Evolutionary conservation across 92 coral and sea anemone species (phyloP), one percentile per base, ranked within the genome.

Genomic region (Montipora capitata): DNA sequence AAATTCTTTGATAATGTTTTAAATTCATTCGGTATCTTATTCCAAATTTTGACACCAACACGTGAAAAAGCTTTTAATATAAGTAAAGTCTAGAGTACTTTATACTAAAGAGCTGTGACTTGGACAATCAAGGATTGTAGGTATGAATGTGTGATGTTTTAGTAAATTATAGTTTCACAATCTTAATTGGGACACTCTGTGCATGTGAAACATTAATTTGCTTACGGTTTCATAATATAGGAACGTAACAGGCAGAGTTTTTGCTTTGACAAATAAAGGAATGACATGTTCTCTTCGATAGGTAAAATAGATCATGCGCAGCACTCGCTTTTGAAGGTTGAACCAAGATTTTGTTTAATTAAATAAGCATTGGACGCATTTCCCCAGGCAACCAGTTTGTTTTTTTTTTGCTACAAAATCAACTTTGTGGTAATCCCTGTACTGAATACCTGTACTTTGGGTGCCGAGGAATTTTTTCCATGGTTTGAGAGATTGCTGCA

Each of bases 231-330:
- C 78, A 63, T 71, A 72, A 65, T 71, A 79, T 49, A 80, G 57
- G 74, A 88, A 68, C 3, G 72, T 74, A 40, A 88, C 51, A n/a
- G 91, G 91, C 51, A 79, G 80, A 64, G 43, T 81, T 27, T 88
- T 74, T 48, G 87, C 68, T 61, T 66, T 69, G 69, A 64, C 66
- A 74, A 88, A 88, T 57, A 81, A 62, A 63, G 83, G 92, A 57
- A 88, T 81, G 63, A 87, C 92, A 40, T 68, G 86, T 9, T 71
- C 80, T 69, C 73, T 71, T 16, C 51, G 0, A 77, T 67, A 40
- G 77, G 63, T 51, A 63, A 84, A 84, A 84, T 62, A 40, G 44
- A 84, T 63, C 43, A 80, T 18, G 76, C 61, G 76, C 85, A 80
- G 35, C 16, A 45, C 85, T 38, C 76, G 56, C 70, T 65, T 66